Evolutionary conservation across 2,113 vertebrate genomes (phyloP).

Genomic region (Mohoua ochrocephala): DNA sequence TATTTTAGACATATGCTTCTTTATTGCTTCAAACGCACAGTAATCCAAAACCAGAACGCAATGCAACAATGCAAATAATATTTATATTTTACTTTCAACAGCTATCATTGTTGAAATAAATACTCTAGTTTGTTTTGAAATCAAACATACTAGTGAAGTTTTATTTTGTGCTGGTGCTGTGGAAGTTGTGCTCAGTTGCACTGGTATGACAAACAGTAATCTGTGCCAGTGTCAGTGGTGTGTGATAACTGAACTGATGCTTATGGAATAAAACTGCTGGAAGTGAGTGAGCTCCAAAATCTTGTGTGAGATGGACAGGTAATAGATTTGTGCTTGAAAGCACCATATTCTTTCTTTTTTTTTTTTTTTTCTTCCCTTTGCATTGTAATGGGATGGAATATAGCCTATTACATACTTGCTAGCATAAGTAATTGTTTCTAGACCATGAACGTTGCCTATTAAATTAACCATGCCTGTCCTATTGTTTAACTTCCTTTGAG

Average conservation of each 20-base stretch:
- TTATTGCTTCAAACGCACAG: not conserved
- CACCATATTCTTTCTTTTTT: not conserved
- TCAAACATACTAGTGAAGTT: not conserved
- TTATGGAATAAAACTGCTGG: not conserved
- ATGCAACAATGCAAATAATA: not conserved
- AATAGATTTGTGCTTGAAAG: not conserved
- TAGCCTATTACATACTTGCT: not conserved
- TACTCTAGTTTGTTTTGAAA: not conserved
- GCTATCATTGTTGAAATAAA: not conserved
- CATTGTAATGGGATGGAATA: not conserved
- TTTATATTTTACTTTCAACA: not conserved
- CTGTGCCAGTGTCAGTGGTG: not conserved
- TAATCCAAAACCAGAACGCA: not conserved
- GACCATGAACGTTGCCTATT: not conserved
- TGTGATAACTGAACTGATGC: not conserved
- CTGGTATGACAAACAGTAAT: not conserved
- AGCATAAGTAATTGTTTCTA: constrained; percentile 26
- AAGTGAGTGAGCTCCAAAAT: not conserved
- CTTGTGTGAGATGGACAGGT: not conserved
- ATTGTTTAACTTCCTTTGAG: constrained; percentile 12
- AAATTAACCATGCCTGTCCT: not conserved
- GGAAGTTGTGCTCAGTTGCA: not conserved
- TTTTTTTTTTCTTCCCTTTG: not conserved
- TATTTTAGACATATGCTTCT: not conserved
- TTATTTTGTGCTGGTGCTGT: not conserved